phyloP scores from a whole-genome alignment of 2,113 vertebrate genomes.

The Ctenomys sociabilis region DNA sequence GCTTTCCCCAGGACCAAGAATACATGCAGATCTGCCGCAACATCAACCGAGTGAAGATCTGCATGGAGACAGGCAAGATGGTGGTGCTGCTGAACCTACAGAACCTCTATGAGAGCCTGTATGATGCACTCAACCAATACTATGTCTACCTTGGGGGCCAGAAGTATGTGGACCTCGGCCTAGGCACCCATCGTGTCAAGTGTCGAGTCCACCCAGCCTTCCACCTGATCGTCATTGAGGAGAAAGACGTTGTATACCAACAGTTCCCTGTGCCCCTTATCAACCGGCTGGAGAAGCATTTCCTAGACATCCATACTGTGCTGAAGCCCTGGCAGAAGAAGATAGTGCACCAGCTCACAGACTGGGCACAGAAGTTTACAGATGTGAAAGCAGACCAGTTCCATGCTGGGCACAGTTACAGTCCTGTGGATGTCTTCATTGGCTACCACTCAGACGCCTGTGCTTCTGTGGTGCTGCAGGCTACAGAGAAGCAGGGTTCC shows the following conservation, averaged over 20 bases:
- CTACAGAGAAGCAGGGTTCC: constrained; percentile 80
- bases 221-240: constrained; percentile 95
- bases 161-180: constrained; percentile 96
- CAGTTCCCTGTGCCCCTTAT: constrained; percentile 97
- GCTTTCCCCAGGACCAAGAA: constrained; percentile 96
- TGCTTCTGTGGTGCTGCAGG: constrained; percentile 93
- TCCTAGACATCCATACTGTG: constrained; percentile 93
- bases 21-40: constrained; percentile 97
- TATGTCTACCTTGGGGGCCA: constrained; percentile 96
- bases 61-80: constrained; percentile 96
- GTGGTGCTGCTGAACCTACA: constrained; percentile 96
- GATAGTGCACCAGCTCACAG: constrained; percentile 85
- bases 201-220: constrained; percentile 95
- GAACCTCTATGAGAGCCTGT: constrained; percentile 98
- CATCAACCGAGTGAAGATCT: constrained; percentile 97
- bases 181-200: constrained; percentile 97
- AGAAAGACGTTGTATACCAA: constrained; percentile 93
- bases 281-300: constrained; percentile 99
- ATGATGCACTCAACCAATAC: constrained; percentile 98
- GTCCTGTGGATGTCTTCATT: constrained; percentile 91
- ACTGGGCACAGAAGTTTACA: constrained; percentile 89
- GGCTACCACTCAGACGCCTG: constrained; percentile 95
- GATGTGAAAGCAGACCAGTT: constrained; percentile 59
- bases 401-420: constrained; percentile 82
- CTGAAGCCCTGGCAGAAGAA: constrained; percentile 87